Evolutionary conservation across 2,888 invertebrate genomes (phyloP), one percentile per base, ranked within the genome.

Genomic region (Automeris io): DNA sequence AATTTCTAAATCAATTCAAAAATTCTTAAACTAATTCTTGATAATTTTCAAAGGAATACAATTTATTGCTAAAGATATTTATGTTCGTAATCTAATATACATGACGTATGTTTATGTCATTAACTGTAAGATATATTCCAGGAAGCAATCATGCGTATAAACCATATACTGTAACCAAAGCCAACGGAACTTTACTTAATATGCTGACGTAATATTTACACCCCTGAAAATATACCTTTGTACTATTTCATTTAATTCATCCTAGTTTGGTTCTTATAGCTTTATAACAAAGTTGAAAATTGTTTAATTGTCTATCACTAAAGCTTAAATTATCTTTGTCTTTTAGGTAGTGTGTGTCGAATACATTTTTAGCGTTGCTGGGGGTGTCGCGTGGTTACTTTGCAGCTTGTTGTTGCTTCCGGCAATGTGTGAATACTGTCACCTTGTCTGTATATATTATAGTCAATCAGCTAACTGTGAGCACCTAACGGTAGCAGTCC

Each of bases 331-430:
- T 34, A 23, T 32, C 8, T 16, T 37, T 25, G 37, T 42, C 16
- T n/a, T 37, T 21, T 40, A 37, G 42, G 42, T 13, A 42, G 47
- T 47, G 45, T 47, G 45, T 42, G 46, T 43, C 38, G 44, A 48
- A 46, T 50, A 51, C 42, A 48, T 43, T 34, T 41, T 49, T 46
- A 41, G 42, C 43, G 37, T 33, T 36, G 22, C 40, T 42, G 47
- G 53, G 61, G 63, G 57, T 42, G 61, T 47, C 53, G n/a, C n/a
- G n/a, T n/a, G 64, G 62, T 57, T 61, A 69, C 68, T 64, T 69
- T 70, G 80, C 83, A 83, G 80, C 81, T 81, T 81, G 78, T 65
- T 49, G 23, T 45, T 45, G 58, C 61, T 76, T 82, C 80, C 81
- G 79, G 73, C 56, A 54, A 62, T 70, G 68, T 78, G 77, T 75